phyloP scores from a whole-genome alignment of 2,113 vertebrate genomes.

The Recurvirostra avosetta region DNA sequence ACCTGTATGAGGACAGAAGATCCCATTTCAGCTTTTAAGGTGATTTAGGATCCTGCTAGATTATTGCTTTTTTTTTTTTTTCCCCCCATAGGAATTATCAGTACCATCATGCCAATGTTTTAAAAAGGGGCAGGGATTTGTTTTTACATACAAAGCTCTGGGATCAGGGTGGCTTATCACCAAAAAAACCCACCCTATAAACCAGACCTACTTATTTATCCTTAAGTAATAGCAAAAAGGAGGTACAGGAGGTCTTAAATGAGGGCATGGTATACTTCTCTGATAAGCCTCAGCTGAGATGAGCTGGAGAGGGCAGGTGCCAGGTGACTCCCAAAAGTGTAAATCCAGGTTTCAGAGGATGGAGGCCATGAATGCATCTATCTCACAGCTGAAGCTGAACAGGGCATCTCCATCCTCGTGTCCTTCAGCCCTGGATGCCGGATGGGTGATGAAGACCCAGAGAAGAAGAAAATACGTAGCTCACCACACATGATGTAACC shows the following conservation, averaged over 20 bases:
- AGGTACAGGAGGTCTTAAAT: background rate
- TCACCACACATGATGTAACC: too few relatives aligned
- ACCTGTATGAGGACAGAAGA: background rate
- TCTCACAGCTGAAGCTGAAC: background rate
- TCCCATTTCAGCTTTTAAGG: background rate
- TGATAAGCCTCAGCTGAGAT: background rate
- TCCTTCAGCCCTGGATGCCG: background rate
- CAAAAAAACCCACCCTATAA: background rate
- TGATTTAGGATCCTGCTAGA: background rate
- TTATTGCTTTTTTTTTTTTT: background rate
- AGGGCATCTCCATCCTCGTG: background rate
- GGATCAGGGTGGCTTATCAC: background rate
- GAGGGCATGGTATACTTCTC: background rate
- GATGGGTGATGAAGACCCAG: background rate
- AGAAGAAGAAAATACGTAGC: background rate
- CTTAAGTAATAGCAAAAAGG: background rate
- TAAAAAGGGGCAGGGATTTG: background rate
- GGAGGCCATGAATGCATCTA: background rate
- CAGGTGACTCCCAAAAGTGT: background rate
- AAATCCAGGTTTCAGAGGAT: background rate
- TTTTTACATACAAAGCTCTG: background rate
- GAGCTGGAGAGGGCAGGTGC: background rate
- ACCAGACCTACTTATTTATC: background rate
- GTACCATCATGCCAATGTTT: background rate
- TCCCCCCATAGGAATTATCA: fast-evolving